Evolutionary conservation across 2,113 vertebrate species (phyloP), one percentile per base, ranked within the genome.

Genomic region (Polyodon spathula): DNA sequence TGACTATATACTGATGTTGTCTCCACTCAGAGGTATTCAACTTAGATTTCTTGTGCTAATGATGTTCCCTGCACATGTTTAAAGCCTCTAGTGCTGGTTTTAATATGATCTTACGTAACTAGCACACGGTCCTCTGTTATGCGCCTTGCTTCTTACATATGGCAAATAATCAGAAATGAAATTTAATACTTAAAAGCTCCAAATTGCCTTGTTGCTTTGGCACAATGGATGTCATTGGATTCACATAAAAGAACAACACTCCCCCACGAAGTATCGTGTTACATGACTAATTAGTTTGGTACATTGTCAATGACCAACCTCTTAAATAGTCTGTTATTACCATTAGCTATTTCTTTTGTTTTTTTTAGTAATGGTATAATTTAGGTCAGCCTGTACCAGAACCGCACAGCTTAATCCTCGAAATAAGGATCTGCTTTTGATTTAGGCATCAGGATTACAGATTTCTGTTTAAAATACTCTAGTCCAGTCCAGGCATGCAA

Each of bases 131-230:
- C 27, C 27, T 27, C 73, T 68, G 68, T 59, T 69, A 53, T 57
- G n/a, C 62, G 50, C 57, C 71, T 73, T 79, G 72, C n/a, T 75
- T 68, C 74, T 78, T 81, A 72, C 67, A 74, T 76, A 68, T 72
- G 41, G 51, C 71, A 68, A 76, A 80, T 79, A 79, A 78, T 81
- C 77, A 71, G 76, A 76, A 76, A 58, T 76, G 81, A 74, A 78
- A 82, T 71, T 67, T 70, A 74, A 81, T 68, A 78, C 74, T 64
- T 63, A 54, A 11, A 27, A 16, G 42, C 17, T 16, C 56, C 9
- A 40, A 9, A 10, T 2, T 16, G 37, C 42, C n/a, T 15, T 43
- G 27, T 3, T 27, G 27, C 41, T 17, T 41, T 58, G 56, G 40
- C 39, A 58, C 10, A 14, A 8, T 10, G 42, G 11, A 37, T 43